These are phyloP conservation scores for Tholera decimalis DNA, from an alignment of 2,888 invertebrate species.

Conservation along the genomic window DNA sequence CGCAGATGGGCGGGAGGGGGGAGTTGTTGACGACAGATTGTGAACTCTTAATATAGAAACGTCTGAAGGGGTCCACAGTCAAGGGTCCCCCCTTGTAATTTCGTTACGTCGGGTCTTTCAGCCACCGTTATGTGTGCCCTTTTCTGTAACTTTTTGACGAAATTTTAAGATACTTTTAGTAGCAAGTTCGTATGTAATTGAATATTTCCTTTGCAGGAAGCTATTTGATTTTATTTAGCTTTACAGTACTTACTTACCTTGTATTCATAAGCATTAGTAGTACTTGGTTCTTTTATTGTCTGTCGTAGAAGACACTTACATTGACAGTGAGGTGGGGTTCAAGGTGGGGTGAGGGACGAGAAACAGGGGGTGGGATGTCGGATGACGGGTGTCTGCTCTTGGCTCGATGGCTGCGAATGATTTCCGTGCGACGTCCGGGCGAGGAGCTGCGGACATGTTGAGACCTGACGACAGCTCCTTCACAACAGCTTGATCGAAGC, in stretches of 20 bases:
- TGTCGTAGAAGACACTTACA: slow-evolving; percentile 4
- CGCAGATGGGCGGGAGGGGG: slow-evolving; percentile 5
- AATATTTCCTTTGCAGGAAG: background rate
- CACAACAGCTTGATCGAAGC: slow-evolving; percentile 20
- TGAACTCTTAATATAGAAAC: slow-evolving; percentile 21
- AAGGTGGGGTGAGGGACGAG: background rate
- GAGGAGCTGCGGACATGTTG: slow-evolving; percentile 11
- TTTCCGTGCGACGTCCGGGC: slow-evolving; percentile 46
- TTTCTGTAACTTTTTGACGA: slow-evolving; percentile 27
- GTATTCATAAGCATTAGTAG: no score
- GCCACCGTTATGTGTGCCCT: slow-evolving; percentile 7
- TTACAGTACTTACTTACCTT: background rate
- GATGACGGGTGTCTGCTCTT: slow-evolving; percentile 18
- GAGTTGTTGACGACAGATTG: slow-evolving; percentile 28
- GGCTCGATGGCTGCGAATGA: slow-evolving; percentile 41
- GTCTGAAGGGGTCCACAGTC: slow-evolving; percentile 8
- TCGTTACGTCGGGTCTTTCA: slow-evolving; percentile 13
- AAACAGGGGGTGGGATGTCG: background rate
- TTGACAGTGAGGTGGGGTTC: background rate
- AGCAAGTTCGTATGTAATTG: background rate
- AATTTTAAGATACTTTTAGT: background rate
- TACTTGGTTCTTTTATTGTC: slow-evolving; percentile 10
- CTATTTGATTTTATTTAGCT: background rate
- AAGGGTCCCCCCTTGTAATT: slow-evolving; percentile 32
- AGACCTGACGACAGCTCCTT: slow-evolving; percentile 18